Evolutionary conservation across 64 coral and sea anemone species (phyloP).

Genomic region (Catalaphyllia jardinei): DNA sequence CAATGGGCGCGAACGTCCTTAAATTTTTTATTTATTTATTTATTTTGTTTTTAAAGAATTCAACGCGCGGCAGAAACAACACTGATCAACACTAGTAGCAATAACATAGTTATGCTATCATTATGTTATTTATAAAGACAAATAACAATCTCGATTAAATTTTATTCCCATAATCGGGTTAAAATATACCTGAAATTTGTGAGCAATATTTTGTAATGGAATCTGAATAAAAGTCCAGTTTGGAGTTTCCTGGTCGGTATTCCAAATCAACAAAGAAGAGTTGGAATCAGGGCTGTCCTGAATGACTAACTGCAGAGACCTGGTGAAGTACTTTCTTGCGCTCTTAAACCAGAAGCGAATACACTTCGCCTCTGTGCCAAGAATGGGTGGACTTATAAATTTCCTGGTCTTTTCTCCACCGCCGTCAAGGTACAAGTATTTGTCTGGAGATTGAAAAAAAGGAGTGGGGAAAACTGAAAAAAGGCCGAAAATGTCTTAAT

Average conservation of each 20-base stretch:
- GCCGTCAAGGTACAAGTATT: neutral
- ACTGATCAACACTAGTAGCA: no score
- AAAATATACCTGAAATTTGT: neutral
- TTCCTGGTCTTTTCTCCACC: neutral
- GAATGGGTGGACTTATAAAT: neutral
- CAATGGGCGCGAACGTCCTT: no score
- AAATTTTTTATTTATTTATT: no score
- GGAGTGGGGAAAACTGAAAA: neutral
- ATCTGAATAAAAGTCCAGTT: slow-evolving; percentile 7
- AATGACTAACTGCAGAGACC: neutral
- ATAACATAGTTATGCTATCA: no score
- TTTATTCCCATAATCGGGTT: no score
- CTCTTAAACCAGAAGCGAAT: slow-evolving; percentile 15
- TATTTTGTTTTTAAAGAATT: no score
- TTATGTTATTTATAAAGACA: no score
- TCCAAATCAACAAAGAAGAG: neutral
- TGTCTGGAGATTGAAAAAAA: neutral
- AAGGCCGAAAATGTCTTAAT: neutral
- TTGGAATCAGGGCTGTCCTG: neutral
- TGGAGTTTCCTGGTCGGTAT: neutral
- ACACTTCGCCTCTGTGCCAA: neutral
- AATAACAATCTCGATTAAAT: no score
- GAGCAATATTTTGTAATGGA: neutral
- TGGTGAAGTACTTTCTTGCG: neutral
- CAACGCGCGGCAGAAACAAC: no score